phyloP scores from a whole-genome alignment of 2,113 vertebrate species.

The Camelus dromedarius region DNA sequence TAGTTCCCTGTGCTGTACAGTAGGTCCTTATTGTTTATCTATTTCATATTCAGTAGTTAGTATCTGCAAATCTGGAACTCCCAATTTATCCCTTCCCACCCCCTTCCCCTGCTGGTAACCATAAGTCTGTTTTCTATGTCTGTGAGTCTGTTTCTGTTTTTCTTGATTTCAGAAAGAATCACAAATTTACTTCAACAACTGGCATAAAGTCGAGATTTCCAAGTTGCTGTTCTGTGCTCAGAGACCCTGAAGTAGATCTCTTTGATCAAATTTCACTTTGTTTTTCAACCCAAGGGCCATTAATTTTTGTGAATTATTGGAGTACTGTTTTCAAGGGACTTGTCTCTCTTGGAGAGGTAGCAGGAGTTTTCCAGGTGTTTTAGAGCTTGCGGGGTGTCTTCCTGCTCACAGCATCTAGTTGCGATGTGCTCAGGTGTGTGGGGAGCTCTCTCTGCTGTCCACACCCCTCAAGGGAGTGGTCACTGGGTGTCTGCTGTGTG shows the following conservation, averaged over 20 bases:
- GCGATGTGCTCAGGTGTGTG: background rate
- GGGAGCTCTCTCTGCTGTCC: no score
- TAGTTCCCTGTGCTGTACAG: no score
- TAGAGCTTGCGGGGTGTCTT: background rate
- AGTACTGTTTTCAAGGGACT: constrained; percentile 13
- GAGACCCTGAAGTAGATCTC: constrained; percentile 1
- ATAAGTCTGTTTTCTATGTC: no score
- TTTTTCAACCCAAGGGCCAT: background rate
- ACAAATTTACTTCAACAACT: background rate
- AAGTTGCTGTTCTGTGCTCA: background rate
- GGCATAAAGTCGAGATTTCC: background rate
- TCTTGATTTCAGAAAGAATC: constrained; percentile 46
- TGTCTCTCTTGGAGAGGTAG: background rate
- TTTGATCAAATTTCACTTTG: constrained; percentile 12
- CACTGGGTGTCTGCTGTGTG: background rate
- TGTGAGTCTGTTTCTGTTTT: background rate
- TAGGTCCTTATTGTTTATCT: no score
- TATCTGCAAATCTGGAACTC: no score
- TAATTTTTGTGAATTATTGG: constrained; percentile 36
- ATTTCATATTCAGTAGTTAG: no score
- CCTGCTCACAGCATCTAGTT: background rate
- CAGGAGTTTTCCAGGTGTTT: background rate
- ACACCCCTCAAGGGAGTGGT: background rate
- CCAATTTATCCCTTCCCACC: no score
- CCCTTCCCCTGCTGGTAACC: no score